phyloP scores from a whole-genome alignment of 2,113 vertebrate species.

The Phoenicopterus ruber region DNA sequence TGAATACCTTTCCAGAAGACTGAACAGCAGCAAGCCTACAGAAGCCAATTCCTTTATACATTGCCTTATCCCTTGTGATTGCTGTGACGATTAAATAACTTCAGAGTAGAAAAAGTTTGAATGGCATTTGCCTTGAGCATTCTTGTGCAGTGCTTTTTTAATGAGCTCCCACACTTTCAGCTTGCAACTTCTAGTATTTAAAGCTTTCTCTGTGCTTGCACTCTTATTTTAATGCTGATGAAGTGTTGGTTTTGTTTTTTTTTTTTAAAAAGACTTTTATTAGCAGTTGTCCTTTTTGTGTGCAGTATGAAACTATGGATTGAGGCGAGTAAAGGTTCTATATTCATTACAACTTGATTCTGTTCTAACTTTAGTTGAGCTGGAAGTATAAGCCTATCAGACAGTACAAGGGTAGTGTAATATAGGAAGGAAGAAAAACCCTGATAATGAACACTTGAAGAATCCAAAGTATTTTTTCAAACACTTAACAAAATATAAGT shows the following conservation, averaged over 20 bases:
- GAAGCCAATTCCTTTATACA: constrained; percentile 45
- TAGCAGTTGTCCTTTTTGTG: background rate
- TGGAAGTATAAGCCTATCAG: background rate
- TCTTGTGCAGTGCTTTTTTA: constrained; percentile 40
- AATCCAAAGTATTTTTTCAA: background rate
- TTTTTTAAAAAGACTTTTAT: background rate
- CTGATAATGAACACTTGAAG: background rate
- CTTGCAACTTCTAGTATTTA: background rate
- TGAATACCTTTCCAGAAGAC: constrained; percentile 48
- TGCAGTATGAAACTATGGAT: background rate
- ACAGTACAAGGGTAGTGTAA: background rate
- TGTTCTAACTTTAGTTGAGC: background rate
- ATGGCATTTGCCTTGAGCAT: constrained; percentile 54
- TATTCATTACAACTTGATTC: background rate
- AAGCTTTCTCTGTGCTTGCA: background rate
- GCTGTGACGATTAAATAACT: constrained; percentile 50
- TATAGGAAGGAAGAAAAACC: background rate
- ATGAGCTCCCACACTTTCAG: constrained; percentile 26
- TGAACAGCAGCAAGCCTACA: constrained; percentile 37
- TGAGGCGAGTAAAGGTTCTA: background rate
- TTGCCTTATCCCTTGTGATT: constrained; percentile 50
- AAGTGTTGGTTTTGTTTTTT: background rate
- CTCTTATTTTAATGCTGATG: background rate
- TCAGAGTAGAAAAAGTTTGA: constrained; percentile 38
- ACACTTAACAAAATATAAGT: background rate